These are phyloP conservation scores for Edolisoma coerulescens DNA, from an alignment of 2,113 vertebrate species.

Conservation along the genomic window DNA sequence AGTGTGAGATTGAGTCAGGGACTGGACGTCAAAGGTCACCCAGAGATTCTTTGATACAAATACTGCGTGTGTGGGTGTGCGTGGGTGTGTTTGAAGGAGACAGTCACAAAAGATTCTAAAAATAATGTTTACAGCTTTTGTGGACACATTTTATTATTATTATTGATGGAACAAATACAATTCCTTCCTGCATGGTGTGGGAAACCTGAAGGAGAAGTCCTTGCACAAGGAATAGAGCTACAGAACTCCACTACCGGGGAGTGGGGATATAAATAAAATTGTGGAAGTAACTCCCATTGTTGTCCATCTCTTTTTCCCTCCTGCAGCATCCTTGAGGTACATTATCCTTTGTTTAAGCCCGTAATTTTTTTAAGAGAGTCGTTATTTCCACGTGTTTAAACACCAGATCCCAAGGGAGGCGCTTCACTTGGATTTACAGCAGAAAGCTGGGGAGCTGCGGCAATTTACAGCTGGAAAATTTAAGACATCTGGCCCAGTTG, in stretches of 20 bases:
- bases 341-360: neutral
- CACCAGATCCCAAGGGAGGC: neutral
- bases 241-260: slow-evolving; percentile 36
- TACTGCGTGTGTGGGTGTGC: neutral
- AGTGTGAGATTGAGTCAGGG: neutral
- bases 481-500: neutral
- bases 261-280: slow-evolving; percentile 73
- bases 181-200: slow-evolving; percentile 59
- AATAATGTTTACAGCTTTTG: slow-evolving; percentile 71
- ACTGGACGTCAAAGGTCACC: neutral
- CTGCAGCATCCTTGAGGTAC: neutral
- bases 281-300: slow-evolving; percentile 9
- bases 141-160: slow-evolving; percentile 21
- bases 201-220: slow-evolving; percentile 30
- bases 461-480: neutral
- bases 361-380: neutral
- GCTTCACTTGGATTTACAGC: neutral
- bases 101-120: neutral
- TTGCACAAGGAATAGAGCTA: neutral
- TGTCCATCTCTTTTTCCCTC: slow-evolving; percentile 8
- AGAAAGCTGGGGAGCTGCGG: neutral
- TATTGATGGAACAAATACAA: neutral
- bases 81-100: neutral
- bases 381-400: neutral
- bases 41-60: neutral